Evolutionary conservation across 2,113 vertebrate genomes (phyloP), one percentile per base, ranked within the genome.

Genomic region (Sylvia atricapilla): DNA sequence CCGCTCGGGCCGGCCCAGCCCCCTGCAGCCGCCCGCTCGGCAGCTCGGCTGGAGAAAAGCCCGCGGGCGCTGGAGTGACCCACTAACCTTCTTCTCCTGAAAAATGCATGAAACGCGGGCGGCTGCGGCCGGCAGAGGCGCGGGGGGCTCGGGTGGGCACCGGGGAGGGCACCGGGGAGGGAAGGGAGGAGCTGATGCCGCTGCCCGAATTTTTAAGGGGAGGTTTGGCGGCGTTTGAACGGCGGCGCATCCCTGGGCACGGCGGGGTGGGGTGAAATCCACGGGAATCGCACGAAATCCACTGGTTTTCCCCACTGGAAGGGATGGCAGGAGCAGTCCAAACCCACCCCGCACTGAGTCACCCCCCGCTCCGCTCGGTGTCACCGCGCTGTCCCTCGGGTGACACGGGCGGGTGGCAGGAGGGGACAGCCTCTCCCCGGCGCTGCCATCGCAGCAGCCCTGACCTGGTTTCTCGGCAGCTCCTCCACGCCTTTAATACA

Each of bases 61-160:
- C 97, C 49, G 50, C 2, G 50, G 97, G 97, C 89, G 23, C 84
- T 83, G 70, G 35, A 68, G 86, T 97, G 97, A 96, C 95, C 97
- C 94, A 97, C 89, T 97, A 94, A 97, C 97, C 97, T 77, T 91
- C 77, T 96, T 96, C 93, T 84, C 25, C 92, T 93, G 9, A 95
- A 95, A 96, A 95, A 95, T 96, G 95, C 96, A 95, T 93, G 87
- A 89, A 84, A 93, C 64, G 94, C 96, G 90, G 93, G 85, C 93
- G 18, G 84, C 96, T 39, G 96, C 89, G 39, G 39, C 21, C 7
- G 84, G 49, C 92, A 28, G 1, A 1, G 30, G 12, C 33, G 30
- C 20, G 28, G 52, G 52, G 15, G 15, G 18, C 72, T 41, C 2
- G 4, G 11, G 25, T 21, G 4, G 21, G 56, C 70, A 12, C 31